Conservation (phyloP, 2,888 invertebrate species). For the Drosophila stalkeri region DNA sequence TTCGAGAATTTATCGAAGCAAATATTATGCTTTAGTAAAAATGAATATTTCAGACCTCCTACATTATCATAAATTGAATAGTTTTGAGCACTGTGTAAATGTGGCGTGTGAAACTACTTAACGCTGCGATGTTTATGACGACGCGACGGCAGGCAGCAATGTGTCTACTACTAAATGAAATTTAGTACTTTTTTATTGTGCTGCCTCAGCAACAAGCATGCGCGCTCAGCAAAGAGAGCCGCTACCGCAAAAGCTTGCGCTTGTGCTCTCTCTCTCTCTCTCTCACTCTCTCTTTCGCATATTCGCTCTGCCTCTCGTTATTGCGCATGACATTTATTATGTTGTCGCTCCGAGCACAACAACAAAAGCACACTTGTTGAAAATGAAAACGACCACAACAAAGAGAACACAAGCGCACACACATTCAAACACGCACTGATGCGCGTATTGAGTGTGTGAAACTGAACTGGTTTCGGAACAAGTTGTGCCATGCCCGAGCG, state of each 20-base stretch:
- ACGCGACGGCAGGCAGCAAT: neutral
- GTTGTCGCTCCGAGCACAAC: constrained; percentile 59
- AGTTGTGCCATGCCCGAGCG: constrained; percentile 19
- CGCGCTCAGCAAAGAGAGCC: constrained; percentile 69
- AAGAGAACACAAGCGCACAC: constrained; percentile 38
- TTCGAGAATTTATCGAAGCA: constrained; percentile 3
- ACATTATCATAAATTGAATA: neutral
- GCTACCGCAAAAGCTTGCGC: constrained; percentile 15
- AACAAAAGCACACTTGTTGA: constrained; percentile 82
- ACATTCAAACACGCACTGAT: neutral
- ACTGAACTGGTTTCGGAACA: constrained; percentile 69
- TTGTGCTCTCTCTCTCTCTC: constrained; percentile 18
- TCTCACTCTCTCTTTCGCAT: constrained; percentile 11
- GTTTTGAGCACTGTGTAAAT: neutral
- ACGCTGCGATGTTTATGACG: neutral
- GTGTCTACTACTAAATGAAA: constrained; percentile 60
- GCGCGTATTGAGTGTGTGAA: constrained; percentile 24
- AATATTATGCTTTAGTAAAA: neutral
- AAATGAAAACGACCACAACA: constrained; percentile 74
- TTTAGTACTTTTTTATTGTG: constrained; percentile 55
- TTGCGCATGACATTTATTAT: constrained; percentile 62
- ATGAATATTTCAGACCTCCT: neutral
- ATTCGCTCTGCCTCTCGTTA: constrained; percentile 1
- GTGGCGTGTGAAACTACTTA: constrained; percentile 22
- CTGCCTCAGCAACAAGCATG: constrained; percentile 62